These are phyloP conservation scores for Lucifuga dentata DNA, from an alignment of 2,113 vertebrate species.

Conservation along the genomic window DNA sequence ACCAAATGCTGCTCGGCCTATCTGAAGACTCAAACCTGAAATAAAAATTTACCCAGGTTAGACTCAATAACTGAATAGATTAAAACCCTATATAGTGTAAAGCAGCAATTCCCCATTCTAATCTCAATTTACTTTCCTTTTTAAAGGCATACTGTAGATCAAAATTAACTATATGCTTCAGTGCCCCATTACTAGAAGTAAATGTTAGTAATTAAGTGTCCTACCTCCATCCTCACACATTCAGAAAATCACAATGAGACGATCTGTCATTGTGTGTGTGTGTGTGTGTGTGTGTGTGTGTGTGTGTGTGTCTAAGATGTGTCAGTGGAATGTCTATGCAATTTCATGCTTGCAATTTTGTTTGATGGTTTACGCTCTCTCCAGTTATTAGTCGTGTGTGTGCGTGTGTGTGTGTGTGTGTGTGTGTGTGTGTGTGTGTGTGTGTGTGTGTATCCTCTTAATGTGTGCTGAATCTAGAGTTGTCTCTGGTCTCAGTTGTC, in stretches of 20 bases:
- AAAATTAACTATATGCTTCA: background rate
- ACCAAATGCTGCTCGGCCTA: no score
- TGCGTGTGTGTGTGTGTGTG: constrained; percentile 4
- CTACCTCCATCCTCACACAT: background rate
- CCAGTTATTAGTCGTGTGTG: background rate
- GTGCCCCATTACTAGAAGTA: background rate
- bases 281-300: background rate
- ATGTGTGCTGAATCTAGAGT: constrained; percentile 73
- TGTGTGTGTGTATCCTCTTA: constrained; percentile 35
- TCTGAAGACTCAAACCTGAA: no score
- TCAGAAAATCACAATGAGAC: background rate
- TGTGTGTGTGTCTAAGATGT: background rate
- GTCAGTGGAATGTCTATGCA: background rate
- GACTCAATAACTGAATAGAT: no score
- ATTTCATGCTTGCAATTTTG: background rate
- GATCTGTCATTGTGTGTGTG: background rate
- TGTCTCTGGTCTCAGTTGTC: constrained; percentile 79
- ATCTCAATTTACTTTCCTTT: background rate
- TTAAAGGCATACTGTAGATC: background rate
- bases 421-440: constrained; percentile 2
- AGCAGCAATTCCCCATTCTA: background rate
- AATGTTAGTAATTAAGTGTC: background rate
- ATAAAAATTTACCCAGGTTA: no score
- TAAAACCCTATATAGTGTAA: background rate
- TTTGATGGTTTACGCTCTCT: no score